These are phyloP conservation scores for Chauna torquata DNA, from an alignment of 2,113 vertebrate species.

Conservation along the genomic window DNA sequence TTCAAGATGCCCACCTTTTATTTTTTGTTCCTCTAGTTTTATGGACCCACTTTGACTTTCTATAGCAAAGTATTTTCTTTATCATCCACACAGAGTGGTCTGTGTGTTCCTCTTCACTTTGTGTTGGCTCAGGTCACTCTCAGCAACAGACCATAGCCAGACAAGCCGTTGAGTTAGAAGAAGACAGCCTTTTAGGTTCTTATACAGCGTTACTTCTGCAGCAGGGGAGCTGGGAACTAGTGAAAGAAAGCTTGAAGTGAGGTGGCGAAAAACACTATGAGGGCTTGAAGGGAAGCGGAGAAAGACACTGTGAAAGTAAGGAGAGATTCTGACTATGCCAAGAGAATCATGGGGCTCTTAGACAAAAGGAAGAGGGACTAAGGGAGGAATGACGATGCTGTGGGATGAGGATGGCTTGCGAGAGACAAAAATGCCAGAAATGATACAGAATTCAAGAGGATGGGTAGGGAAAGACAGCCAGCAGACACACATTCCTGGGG, in stretches of 20 bases:
- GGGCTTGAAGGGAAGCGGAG: neutral
- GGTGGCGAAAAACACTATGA: neutral
- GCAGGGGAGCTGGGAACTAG: neutral
- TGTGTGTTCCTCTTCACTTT: neutral
- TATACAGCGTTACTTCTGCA: neutral
- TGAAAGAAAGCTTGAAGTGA: neutral
- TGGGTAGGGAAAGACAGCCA: neutral
- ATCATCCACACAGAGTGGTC: neutral
- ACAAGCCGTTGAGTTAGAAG: neutral
- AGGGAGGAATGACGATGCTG: neutral
- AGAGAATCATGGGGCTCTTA: neutral
- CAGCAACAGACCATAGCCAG: neutral
- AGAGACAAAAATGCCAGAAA: constrained; percentile 4
- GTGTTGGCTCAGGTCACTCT: neutral
- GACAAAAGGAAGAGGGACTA: neutral
- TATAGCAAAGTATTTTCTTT: neutral
- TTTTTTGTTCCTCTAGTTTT: neutral
- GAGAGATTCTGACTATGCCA: neutral
- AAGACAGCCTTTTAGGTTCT: neutral
- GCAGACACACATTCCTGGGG: neutral
- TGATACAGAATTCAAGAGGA: neutral
- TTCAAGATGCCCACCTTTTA: neutral
- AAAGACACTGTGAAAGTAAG: neutral
- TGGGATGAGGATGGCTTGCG: neutral
- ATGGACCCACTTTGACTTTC: neutral